Evolutionary conservation across 2,797 vertebrate species (phyloP).

Genomic region (Triplophysa yarkandensis): DNA sequence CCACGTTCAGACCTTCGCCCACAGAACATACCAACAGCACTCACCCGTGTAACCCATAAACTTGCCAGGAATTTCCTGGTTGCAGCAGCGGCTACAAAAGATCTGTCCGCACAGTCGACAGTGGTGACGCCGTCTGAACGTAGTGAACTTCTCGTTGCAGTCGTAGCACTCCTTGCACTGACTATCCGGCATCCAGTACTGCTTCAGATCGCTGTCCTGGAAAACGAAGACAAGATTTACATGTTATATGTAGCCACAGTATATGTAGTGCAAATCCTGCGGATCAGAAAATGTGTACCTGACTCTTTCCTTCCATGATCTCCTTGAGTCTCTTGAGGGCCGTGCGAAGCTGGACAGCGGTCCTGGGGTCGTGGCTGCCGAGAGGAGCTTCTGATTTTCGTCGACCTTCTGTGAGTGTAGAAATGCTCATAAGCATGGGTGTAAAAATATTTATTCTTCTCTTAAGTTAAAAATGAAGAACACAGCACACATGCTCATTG

Average conservation of each 20-base stretch:
- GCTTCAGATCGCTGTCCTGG: constrained; percentile 97
- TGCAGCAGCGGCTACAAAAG: constrained; percentile 98
- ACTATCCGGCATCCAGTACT: constrained; percentile 99
- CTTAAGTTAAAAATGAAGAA: constrained; percentile 3
- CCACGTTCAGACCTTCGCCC: constrained; percentile 4
- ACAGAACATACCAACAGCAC: constrained; percentile 24
- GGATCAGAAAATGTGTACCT: constrained; percentile 76
- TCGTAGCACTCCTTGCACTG: constrained; percentile 99
- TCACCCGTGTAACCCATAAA: constrained; percentile 99
- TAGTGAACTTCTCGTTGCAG: constrained; percentile 98
- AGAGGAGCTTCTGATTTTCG: constrained; percentile 89
- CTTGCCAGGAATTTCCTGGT: constrained; percentile 98
- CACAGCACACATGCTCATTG: constrained; percentile 35
- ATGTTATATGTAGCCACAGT: not conserved
- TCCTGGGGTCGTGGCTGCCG: constrained; percentile 92
- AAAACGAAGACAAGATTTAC: not conserved
- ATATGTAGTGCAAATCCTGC: not conserved
- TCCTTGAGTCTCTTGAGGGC: constrained; percentile 96
- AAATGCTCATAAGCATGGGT: constrained; percentile 36
- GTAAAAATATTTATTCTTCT: not conserved
- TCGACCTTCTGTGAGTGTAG: constrained; percentile 77
- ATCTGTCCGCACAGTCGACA: constrained; percentile 97
- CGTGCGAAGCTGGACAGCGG: constrained; percentile 94
- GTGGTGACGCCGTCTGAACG: constrained; percentile 94
- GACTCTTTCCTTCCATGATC: constrained; percentile 98